Base-by-base conservation (phyloP, 2,888 invertebrate genomes). In the Caenorhabditis sp. region DNA sequence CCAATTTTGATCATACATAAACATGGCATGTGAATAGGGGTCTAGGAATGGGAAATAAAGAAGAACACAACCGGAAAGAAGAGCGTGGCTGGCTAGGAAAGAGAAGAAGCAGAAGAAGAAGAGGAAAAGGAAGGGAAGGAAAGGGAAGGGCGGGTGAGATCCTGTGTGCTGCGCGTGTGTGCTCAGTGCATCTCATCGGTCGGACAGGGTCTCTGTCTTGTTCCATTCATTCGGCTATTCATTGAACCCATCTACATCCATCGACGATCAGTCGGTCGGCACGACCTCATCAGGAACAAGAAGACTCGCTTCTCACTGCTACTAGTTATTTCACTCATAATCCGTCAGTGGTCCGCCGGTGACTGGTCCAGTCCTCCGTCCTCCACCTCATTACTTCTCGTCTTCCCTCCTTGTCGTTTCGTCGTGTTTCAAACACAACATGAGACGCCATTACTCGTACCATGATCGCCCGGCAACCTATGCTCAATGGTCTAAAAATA, bases 401-500 rank as follows among this genome's bases (percentile, higher is more conserved):
- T 55, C 71, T 53, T 70, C 61, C 61, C 55, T 69, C 51, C 26
- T 20, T 32, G 32, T 9, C 32, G 32, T 32, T 32, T 32, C 32
- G 32, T 9, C 9, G 4, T 9, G 32, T 32, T 32, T 32, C 32
- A 32, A 24, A 32, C n/a, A n/a, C 24, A 24, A 15, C n/a, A 32
- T 80, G 80, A 47, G 80, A 58, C 68, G 80, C 47, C 80, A 80
- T 74, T 69, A 80, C 74, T 80, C 80, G 64, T 80, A 80, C 58
- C 74, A 74, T 51, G 80, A 80, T 68, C 80, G 69, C 11, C 71
- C 80, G n/a, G 69, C 74, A 74, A 60, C 80, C 55, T 74, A 80
- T 69, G 80, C 74, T 35, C 80, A 80, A 51, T 80, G 80, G 80
- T 74, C 74, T 74, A 80, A 74, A 74, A 80, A 80, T 80, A 74